Conservation (phyloP, 1,140 invertebrate species). For the Drosophila ananassae region DNA sequence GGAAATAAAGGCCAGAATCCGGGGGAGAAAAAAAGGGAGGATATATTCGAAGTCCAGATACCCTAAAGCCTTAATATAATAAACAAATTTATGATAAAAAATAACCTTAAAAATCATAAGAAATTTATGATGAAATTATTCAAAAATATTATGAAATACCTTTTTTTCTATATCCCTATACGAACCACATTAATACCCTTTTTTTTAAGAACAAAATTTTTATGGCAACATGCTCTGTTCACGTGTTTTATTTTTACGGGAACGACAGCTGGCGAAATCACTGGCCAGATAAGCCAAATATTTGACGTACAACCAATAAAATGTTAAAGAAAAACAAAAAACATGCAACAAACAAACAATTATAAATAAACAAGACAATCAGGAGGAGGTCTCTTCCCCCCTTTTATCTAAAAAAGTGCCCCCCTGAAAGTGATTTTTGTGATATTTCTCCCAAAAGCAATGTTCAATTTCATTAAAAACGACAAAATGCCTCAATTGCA, state of each 20-base stretch:
- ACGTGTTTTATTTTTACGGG: slow-evolving; percentile 51
- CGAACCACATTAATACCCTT: too few species aligned
- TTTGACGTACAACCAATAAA: slow-evolving; percentile 22
- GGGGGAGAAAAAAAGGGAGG: neutral
- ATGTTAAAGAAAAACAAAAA: neutral
- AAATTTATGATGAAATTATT: too few species aligned
- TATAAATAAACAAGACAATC: slow-evolving; percentile 17
- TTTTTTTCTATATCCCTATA: too few species aligned
- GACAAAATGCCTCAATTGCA: slow-evolving; percentile 35
- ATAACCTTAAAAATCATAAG: too few species aligned
- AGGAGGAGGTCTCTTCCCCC: neutral
- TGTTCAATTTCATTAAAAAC: slow-evolving; percentile 36
- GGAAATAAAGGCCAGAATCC: slow-evolving; percentile 49
- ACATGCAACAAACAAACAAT: slow-evolving; percentile 22
- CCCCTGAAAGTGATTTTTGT: too few species aligned
- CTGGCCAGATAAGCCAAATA: slow-evolving; percentile 44
- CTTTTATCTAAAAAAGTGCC: neutral
- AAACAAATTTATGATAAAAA: too few species aligned
- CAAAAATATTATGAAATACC: too few species aligned
- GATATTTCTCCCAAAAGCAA: slow-evolving; percentile 16
- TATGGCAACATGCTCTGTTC: slow-evolving; percentile 58
- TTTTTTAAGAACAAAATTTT: neutral
- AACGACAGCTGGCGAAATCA: slow-evolving; percentile 53
- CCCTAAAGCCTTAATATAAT: too few species aligned
- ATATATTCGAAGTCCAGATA: neutral